Base-by-base conservation (phyloP, 2,888 invertebrate genomes). In the Drosophila anomalata region DNA sequence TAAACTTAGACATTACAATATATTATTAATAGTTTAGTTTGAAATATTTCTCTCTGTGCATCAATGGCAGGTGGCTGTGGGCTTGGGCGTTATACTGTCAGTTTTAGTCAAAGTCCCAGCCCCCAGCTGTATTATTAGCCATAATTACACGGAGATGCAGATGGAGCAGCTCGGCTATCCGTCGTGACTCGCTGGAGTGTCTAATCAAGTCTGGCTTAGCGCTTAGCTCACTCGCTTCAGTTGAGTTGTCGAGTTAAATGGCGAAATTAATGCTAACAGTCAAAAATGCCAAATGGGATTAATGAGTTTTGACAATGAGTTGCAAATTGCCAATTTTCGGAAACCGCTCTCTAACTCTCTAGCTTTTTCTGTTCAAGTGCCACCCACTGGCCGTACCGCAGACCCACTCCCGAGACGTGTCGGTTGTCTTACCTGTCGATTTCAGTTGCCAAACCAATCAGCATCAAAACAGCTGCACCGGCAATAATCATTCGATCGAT, bases 41-140 rank as follows among this genome's bases (percentile, higher is more conserved):
- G 2, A 2, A 7, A 12, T 12, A 3, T 48, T 60, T 62, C 33
- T 12, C 9, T 3, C n/a, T 26, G 61, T 62, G 61, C 29, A 61
- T 22, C 42, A 33, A 57, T 50, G 72, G 52, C 61, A 70, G 52
- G 62, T 71, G 66, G 59, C 63, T 62, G 44, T 57, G 73, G 72
- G 62, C 80, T 76, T 80, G 87, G 87, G 87, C 80, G 88, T 80
- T 78, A 79, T 76, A 74, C 75, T 83, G 83, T 87, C 82, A 87
- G 79, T 77, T 73, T 83, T 73, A 77, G 82, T 75, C 80, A 79
- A 88, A 79, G 17, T 79, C 77, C 67, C 75, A 76, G 83, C 86
- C 75, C 75, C 75, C 61, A 73, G 79, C 76, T 79, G 76, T 87
- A 82, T 86, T 86, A 87, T 87, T 87, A 89, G 78, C 77, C 75